A percentile compares a stretch with the other conserved stretches of the same genome.
These are phyloP conservation scores for Atherinomorus stipes DNA, from an alignment of 2,113 vertebrate genomes.

Conservation along the genomic window DNA sequence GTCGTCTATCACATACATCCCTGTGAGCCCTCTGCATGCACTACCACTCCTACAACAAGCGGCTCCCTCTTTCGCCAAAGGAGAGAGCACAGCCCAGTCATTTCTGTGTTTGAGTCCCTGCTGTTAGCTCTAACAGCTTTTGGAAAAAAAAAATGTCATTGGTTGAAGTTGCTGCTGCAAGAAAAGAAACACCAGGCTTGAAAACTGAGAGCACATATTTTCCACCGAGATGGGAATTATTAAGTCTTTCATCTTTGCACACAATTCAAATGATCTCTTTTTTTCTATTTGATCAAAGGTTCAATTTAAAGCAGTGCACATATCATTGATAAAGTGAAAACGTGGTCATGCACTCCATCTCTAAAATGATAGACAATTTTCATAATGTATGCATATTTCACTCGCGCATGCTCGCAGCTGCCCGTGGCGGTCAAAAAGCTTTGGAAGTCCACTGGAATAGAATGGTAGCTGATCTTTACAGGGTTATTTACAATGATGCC, in stretches of 20 bases:
- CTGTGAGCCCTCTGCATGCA: constrained; percentile 19
- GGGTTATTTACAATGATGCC: too few species aligned
- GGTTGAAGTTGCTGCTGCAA: constrained; percentile 9
- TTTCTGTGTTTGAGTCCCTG: constrained; percentile 23
- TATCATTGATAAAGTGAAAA: constrained; percentile 7
- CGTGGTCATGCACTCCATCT: not conserved
- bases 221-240: constrained; percentile 21
- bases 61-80: constrained; percentile 11
- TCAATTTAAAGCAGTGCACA: not conserved
- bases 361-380: too few species aligned
- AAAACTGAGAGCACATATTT: constrained; percentile 8
- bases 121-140: constrained; percentile 40
- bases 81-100: constrained; percentile 6
- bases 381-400: too few species aligned
- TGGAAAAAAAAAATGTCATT: not conserved
- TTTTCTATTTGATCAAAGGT: constrained; percentile 5
- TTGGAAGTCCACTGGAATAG: too few species aligned
- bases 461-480: too few species aligned
- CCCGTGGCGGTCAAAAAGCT: too few species aligned
- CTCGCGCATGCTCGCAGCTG: too few species aligned
- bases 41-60: not conserved
- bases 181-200: constrained; percentile 4
- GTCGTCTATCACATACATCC: constrained; percentile 50
- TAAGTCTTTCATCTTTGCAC: not conserved
- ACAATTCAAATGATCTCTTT: not conserved